These are phyloP conservation scores for Alviniconcha marisindica DNA, from an alignment of 1,140 invertebrate genomes.

Conservation along the genomic window DNA sequence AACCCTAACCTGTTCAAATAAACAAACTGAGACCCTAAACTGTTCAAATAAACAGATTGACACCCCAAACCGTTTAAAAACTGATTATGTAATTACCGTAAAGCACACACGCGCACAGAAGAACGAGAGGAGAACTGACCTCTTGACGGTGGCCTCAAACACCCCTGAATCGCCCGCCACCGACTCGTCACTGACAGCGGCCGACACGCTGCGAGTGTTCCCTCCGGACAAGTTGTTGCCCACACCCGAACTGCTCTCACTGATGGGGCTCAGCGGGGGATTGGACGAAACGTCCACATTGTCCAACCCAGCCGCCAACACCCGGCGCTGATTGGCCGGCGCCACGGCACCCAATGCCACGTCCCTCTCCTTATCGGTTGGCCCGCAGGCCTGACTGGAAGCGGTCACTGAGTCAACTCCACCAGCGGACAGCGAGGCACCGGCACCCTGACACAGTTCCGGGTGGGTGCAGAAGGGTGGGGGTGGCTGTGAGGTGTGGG, in stretches of 20 bases:
- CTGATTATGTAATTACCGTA: too few species aligned
- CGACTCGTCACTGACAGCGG: constrained; percentile 96
- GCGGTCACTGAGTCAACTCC: not conserved
- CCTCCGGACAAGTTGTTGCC: constrained; percentile 73
- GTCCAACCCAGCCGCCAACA: constrained; percentile 35
- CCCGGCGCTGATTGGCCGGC: not conserved
- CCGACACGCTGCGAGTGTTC: constrained; percentile 83
- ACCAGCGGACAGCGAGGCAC: constrained; percentile 13
- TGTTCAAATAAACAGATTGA: too few species aligned
- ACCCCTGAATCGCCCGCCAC: constrained; percentile 97
- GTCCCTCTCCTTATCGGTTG: not conserved
- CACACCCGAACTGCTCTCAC: constrained; percentile 77
- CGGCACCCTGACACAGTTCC: constrained; percentile 22
- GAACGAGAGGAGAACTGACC: constrained; percentile 49
- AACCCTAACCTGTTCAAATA: too few species aligned
- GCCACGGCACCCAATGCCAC: not conserved
- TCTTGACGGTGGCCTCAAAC: constrained; percentile 89
- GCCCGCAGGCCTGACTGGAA: constrained; percentile 5
- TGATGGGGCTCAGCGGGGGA: constrained; percentile 84
- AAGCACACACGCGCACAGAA: too few species aligned
- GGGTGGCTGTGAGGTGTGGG: not conserved
- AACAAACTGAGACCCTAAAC: too few species aligned
- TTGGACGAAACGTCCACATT: constrained; percentile 72
- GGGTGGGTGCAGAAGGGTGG: not conserved
- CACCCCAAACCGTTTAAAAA: too few species aligned